Conservation (phyloP, 2,113 vertebrate genomes). For the Tonatia bakeri region DNA sequence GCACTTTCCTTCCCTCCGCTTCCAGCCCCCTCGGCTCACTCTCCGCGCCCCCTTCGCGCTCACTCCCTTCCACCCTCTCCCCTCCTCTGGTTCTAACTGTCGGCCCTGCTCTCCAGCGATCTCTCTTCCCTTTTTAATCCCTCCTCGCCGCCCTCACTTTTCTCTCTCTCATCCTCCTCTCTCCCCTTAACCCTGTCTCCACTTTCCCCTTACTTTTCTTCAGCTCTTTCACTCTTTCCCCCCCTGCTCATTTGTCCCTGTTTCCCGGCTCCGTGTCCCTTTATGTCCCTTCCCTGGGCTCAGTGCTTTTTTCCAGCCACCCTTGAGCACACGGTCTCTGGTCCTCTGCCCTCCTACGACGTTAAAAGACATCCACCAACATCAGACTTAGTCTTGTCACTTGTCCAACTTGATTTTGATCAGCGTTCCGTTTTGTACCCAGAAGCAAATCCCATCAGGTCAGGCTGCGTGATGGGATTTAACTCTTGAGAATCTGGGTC, state of each 20-base stretch:
- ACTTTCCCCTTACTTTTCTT: constrained; percentile 55
- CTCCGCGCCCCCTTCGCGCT: background rate
- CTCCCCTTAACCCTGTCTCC: background rate
- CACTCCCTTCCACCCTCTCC: background rate
- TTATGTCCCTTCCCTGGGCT: background rate
- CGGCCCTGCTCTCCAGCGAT: background rate
- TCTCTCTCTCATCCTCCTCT: background rate
- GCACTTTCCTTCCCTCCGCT: background rate
- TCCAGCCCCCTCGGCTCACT: background rate
- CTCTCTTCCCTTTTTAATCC: background rate
- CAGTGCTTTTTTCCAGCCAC: background rate
- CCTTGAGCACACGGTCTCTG: background rate
- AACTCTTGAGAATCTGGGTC: background rate
- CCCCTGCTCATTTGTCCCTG: background rate
- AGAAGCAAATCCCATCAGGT: background rate
- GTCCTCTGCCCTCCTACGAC: constrained; percentile 16
- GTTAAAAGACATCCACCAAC: constrained; percentile 35
- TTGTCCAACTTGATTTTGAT: constrained; percentile 31
- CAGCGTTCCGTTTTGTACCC: constrained; percentile 13
- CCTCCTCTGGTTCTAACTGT: background rate
- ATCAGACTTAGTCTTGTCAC: constrained; percentile 16
- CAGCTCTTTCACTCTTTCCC: constrained; percentile 17
- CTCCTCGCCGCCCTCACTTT: background rate
- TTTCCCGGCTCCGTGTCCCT: background rate
- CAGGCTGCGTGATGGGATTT: background rate